Percentiles rank a stretch among this genome's conserved stretches.
Conservation (phyloP, 2,113 vertebrate genomes). For the Globicephala melas region DNA sequence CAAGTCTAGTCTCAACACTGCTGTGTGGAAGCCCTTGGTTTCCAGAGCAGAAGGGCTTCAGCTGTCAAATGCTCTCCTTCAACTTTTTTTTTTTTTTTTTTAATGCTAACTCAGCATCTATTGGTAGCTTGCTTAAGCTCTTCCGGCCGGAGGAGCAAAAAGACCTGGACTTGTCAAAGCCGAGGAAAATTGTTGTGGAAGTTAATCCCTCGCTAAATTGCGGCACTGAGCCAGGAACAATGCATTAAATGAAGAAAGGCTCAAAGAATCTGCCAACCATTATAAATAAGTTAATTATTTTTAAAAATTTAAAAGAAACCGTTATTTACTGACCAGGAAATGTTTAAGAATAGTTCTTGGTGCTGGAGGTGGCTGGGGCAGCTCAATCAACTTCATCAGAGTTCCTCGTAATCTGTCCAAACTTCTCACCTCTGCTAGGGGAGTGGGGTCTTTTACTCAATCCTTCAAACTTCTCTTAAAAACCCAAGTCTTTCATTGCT, state of each 20-base stretch:
- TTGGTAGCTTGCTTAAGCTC: slow-evolving; percentile 29
- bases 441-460: neutral
- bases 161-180: slow-evolving; percentile 21
- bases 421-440: neutral
- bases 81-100: neutral
- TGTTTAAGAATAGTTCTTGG: neutral
- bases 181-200: slow-evolving; percentile 10
- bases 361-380: neutral
- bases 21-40: neutral
- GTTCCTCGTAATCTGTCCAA: neutral
- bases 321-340: neutral
- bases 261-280: slow-evolving; percentile 48
- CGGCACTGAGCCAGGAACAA: neutral
- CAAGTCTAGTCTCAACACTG: neutral
- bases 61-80: neutral
- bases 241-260: slow-evolving; percentile 32
- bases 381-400: neutral
- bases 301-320: neutral
- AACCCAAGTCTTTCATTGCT: neutral
- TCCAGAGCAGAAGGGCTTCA: neutral
- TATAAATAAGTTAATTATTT: slow-evolving; percentile 54
- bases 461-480: slow-evolving; percentile 12
- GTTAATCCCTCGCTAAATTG: slow-evolving; percentile 49
- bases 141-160: slow-evolving; percentile 18
- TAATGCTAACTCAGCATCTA: neutral